Conservation (phyloP, 2,797 vertebrate species). For the Onychomys arenicola region DNA sequence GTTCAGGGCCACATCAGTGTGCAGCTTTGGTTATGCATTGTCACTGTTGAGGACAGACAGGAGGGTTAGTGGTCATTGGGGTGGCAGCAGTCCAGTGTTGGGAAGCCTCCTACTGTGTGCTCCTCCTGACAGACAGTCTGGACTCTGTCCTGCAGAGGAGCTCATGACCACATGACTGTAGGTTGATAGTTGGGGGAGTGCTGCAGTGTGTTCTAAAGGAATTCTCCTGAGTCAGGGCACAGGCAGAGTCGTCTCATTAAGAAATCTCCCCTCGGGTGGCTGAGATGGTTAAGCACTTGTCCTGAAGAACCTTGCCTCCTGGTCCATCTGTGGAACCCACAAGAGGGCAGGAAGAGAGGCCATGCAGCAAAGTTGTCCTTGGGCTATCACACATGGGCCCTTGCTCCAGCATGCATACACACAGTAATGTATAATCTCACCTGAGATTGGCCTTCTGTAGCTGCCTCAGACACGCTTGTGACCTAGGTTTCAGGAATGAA, state of each 20-base stretch:
- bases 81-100: neutral
- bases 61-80: neutral
- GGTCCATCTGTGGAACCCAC: no score
- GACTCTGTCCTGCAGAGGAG: neutral
- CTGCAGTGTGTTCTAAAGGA: neutral
- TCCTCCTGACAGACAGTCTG: fast-evolving
- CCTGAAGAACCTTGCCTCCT: neutral
- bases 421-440: neutral
- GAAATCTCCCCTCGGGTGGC: neutral
- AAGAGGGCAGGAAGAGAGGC: no score
- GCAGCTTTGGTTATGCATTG: fast-evolving
- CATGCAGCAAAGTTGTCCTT: neutral
- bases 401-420: neutral
- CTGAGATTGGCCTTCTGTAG: neutral
- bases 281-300: neutral
- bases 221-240: neutral
- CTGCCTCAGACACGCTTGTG: neutral
- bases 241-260: neutral
- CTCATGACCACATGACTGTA: neutral
- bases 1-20: fast-evolving
- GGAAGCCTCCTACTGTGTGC: neutral
- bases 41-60: neutral
- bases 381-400: neutral
- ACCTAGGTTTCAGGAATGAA: neutral
- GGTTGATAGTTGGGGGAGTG: neutral